These are phyloP conservation scores for Anguilla pacifica DNA, from an alignment of 2,797 vertebrate genomes.

Conservation along the genomic window DNA sequence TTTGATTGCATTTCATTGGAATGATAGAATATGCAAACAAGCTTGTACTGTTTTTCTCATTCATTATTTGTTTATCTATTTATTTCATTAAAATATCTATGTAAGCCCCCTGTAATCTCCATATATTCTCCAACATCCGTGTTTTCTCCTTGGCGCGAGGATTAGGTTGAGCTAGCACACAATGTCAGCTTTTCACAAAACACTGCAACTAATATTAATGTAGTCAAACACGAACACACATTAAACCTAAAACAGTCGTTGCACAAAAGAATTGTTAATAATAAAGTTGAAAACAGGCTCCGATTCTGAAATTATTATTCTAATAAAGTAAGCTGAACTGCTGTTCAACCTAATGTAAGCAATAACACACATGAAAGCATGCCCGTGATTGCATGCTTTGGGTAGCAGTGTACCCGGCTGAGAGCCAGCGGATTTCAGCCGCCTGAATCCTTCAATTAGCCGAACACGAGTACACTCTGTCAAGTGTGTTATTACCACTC, in stretches of 20 bases:
- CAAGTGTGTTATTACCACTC: slow-evolving; percentile 14
- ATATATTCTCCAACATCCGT: background rate
- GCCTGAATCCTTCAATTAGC: slow-evolving; percentile 19
- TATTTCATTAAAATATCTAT: background rate
- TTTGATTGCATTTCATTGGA: background rate
- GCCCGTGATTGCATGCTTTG: background rate
- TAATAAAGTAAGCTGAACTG: background rate
- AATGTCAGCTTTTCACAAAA: background rate
- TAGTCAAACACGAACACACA: background rate
- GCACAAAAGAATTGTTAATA: background rate
- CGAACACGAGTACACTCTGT: slow-evolving; percentile 6
- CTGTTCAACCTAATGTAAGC: background rate
- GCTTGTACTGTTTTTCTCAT: background rate
- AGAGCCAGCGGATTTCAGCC: background rate
- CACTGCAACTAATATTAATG: background rate
- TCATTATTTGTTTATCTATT: background rate
- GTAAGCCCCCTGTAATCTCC: background rate
- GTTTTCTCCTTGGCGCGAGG: background rate
- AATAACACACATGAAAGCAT: slow-evolving; percentile 26
- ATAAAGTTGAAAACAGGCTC: background rate
- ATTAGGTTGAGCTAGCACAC: background rate
- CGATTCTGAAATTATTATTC: background rate
- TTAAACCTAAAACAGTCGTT: background rate
- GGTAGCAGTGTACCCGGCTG: background rate
- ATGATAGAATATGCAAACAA: background rate